Evolutionary conservation across 2,888 invertebrate genomes (phyloP), one percentile per base, ranked within the genome.

Genomic region (Ophioninae sp.): DNA sequence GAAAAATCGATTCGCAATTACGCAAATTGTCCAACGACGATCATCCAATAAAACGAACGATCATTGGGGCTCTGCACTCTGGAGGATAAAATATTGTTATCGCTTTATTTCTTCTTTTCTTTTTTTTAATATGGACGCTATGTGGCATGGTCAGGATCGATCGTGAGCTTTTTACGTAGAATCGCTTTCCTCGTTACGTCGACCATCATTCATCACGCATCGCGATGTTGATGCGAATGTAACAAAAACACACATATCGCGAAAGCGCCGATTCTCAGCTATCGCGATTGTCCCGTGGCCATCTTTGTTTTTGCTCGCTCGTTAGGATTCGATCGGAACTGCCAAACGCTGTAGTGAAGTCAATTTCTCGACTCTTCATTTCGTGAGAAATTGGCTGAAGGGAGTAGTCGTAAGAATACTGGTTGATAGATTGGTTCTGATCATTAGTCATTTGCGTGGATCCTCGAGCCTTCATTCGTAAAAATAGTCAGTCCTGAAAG

Each of bases 111-210:
- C 6, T 51, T 51, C 17, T 51, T 51, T 51, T 10, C 0, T 51
- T 10, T 51, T 51, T 51, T 51, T 17, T 13, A 44, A 51, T 51
- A 68, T n/a, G 20, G 39, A 59, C 64, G 37, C 13, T 63, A 58
- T 65, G n/a, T 30, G n/a, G 72, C 37, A 30, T 39, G 41, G 37
- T 84, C 84, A 85, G 84, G 85, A 88, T 89, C 87, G 90, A 89
- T 89, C 88, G 85, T 82, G 83, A 86, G 83, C 79, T 82, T 82
- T 63, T 41, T 51, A 22, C 44, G 10, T 61, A n/a, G n/a, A n/a
- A 51, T 10, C 59, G 65, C 20, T 59, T 64, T 56, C 39, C 64
- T 44, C 17, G 71, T 82, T 59, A 65, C 78, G 79, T 79, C 79
- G 58, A 51, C 67, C 22, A 41, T 64, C 51, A 78, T 78, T 58